phyloP scores from a whole-genome alignment of 2,797 vertebrate genomes.

The Rhynchonycteris naso region DNA sequence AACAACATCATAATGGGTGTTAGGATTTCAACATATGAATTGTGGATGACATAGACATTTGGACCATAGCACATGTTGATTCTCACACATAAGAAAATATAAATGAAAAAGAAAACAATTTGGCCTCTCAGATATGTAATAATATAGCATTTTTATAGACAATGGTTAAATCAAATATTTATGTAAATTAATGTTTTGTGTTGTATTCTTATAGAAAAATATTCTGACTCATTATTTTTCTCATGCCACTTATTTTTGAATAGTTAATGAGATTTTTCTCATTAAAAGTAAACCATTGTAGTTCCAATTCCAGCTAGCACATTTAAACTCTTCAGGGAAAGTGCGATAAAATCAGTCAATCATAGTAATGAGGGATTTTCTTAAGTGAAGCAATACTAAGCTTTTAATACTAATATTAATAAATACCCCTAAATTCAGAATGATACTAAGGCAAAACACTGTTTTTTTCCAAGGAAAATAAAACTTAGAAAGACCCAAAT shows the following conservation, averaged over 20 bases:
- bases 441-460: not conserved
- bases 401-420: not conserved
- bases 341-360: not conserved
- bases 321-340: not conserved
- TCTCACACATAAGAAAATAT: not conserved
- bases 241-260: not conserved
- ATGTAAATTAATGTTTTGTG: not conserved
- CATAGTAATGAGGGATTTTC: not conserved
- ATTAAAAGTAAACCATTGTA: not conserved
- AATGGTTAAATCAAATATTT: not conserved
- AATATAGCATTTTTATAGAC: not conserved
- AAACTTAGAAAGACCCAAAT: not conserved
- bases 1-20: not conserved
- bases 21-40: not conserved
- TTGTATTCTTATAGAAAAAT: not conserved
- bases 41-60: no score
- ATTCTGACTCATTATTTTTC: not conserved
- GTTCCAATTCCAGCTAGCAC: not conserved
- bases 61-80: not conserved
- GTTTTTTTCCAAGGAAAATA: not conserved
- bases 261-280: not conserved
- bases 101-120: not conserved
- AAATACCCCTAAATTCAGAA: not conserved
- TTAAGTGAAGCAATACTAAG: not conserved
- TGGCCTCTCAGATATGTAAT: not conserved